Evolutionary conservation across 2,113 vertebrate genomes (phyloP).

Genomic region (Columba janthina): DNA sequence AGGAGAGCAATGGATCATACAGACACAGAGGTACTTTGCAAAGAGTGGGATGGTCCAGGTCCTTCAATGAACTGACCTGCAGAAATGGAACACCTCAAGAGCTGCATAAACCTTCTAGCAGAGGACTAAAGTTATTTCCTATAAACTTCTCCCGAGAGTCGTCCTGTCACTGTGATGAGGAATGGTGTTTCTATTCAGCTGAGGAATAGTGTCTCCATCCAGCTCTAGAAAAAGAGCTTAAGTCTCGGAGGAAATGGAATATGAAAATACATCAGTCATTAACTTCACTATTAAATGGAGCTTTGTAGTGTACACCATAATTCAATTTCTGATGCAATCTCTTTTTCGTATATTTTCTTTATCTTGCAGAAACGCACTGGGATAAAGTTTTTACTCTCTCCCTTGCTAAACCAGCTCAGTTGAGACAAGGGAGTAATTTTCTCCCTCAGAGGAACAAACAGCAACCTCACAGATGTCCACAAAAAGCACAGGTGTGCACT

Average conservation of each 20-base stretch:
- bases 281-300: not conserved
- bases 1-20: not conserved
- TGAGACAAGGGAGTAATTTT: not conserved
- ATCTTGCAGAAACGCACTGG: not conserved
- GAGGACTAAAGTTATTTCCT: not conserved
- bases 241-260: not conserved
- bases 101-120: not conserved
- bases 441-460: not conserved
- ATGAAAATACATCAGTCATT: not conserved
- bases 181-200: not conserved
- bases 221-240: not conserved
- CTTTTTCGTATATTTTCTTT: not conserved
- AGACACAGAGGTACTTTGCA: not conserved
- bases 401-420: not conserved
- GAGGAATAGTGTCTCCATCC: not conserved
- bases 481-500: not conserved
- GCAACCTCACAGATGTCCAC: not conserved
- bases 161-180: not conserved
- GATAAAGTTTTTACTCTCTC: not conserved
- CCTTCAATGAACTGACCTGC: not conserved
- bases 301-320: not conserved
- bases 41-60: not conserved
- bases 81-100: not conserved
- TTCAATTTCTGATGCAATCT: not conserved
- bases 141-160: not conserved